Evolutionary conservation across 2,113 vertebrate genomes (phyloP), one percentile per base, ranked within the genome.

Genomic region (Meleagris gallopavo): DNA sequence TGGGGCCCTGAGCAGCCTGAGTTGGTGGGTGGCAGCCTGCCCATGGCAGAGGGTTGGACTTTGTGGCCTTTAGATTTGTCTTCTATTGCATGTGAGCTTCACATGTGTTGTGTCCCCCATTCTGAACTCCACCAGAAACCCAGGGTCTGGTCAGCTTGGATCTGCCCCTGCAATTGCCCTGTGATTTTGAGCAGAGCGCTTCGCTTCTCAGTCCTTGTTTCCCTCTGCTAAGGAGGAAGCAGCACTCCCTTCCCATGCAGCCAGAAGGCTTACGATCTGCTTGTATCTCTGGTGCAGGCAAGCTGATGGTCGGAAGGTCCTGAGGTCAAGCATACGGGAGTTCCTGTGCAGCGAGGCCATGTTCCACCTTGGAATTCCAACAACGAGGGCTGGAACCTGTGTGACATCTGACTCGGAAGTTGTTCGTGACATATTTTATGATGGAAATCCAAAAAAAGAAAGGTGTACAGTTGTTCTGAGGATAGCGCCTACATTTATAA

Each of bases 311-410:
- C 98, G 99, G 30, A 99, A 99, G 21, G 99, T 99, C 3, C 97
- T 99, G 94, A 98, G 99, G 34, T 99, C 99, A 0, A 99, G 99
- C 92, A 98, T 99, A 55, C 98, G 99, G 27, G 99, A 99, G 97
- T 99, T 99, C 96, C 98, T 99, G 89, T 99, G 99, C 97, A 99
- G 99, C 0, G 99, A 99, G 95, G 99, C 98, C 0, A 98, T 99
- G 98, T 98, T 98, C 78, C 98, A 98, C 91, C 97, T 99, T 30
- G 99, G 99, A 2, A 87, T 99, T 17, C 99, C 99, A 41, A 99
- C 98, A 45, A 99, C 99, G 0, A 98, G 99, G 85, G 99, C 99
- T 0, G 99, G 98, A 34, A 98, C 99, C 0, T 98, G 99, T 0
- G 98, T 99, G 29, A 99, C 98, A 0, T 99, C 99, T 0, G 98